Evolutionary conservation across 2,888 invertebrate species (phyloP).

Genomic region (Gnatocerus cornutus): DNA sequence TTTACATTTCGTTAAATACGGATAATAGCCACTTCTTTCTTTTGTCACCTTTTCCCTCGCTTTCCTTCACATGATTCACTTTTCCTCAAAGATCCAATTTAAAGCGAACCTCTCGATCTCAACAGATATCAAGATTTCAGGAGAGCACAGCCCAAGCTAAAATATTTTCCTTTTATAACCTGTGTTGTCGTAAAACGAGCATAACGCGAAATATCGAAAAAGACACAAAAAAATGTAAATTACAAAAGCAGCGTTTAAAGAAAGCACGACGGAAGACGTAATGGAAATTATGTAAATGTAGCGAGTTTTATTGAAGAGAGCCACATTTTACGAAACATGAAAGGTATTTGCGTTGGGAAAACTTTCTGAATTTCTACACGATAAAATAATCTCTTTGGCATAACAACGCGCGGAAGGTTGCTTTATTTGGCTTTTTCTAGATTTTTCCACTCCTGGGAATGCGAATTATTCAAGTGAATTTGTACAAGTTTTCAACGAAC

Average conservation of each 20-base stretch:
- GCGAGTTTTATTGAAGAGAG: not conserved
- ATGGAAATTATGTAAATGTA: slow-evolving; percentile 16
- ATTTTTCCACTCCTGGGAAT: not conserved
- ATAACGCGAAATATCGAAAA: too few species aligned
- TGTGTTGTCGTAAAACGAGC: not conserved
- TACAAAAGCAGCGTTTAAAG: not conserved
- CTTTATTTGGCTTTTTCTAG: not conserved
- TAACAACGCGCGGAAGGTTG: not conserved
- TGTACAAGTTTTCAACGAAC: too few species aligned
- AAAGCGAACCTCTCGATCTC: slow-evolving; percentile 19
- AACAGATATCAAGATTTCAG: slow-evolving; percentile 23
- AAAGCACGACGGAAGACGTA: too few species aligned
- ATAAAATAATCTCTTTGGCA: slow-evolving; percentile 9
- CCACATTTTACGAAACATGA: not conserved
- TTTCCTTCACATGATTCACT: slow-evolving; percentile 5
- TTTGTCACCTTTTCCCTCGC: too few species aligned
- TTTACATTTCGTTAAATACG: too few species aligned
- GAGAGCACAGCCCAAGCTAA: not conserved
- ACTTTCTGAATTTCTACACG: slow-evolving; percentile 9
- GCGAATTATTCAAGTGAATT: not conserved
- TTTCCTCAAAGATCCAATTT: slow-evolving; percentile 16
- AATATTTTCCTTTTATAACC: slow-evolving; percentile 5
- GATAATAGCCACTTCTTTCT: too few species aligned
- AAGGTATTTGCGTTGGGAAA: not conserved
- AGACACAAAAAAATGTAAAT: not conserved